These are phyloP conservation scores for Tetranychus truncatus DNA, from an alignment of 2,888 invertebrate species.

Conservation along the genomic window DNA sequence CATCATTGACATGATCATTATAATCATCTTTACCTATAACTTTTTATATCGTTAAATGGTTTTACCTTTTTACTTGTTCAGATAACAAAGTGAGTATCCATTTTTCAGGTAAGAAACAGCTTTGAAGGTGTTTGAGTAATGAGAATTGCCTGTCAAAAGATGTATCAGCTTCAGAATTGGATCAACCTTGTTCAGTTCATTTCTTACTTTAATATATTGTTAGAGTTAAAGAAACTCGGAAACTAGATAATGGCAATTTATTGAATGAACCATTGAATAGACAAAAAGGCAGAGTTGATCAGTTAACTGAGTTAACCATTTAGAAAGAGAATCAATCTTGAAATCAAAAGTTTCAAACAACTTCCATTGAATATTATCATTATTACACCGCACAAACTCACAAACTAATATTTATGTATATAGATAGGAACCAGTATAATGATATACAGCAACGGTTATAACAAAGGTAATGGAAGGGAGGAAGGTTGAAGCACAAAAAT, in stretches of 20 bases:
- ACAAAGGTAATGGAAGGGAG: too few relatives aligned
- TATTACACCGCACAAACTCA: too few relatives aligned
- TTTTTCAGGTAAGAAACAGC: neutral
- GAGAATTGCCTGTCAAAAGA: neutral
- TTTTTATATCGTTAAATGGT: neutral
- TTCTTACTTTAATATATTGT: neutral
- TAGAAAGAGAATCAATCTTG: conserved; percentile 2
- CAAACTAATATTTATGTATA: too few relatives aligned
- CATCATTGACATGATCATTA: neutral
- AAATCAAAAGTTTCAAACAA: too few relatives aligned
- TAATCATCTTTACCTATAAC: neutral
- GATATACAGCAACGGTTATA: too few relatives aligned
- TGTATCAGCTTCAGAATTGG: neutral
- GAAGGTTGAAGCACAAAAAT: too few relatives aligned
- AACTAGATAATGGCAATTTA: conserved; percentile 10
- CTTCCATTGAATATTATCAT: too few relatives aligned
- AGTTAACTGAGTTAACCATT: neutral
- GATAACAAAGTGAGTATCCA: too few relatives aligned
- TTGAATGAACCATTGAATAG: neutral
- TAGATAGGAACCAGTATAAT: too few relatives aligned
- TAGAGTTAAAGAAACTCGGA: neutral
- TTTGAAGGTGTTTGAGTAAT: conserved; percentile 7
- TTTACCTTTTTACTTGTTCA: neutral
- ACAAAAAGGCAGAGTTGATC: neutral
- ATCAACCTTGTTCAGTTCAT: neutral